Evolutionary conservation across 2,113 vertebrate genomes (phyloP).

Genomic region (Neoarius graeffei): DNA sequence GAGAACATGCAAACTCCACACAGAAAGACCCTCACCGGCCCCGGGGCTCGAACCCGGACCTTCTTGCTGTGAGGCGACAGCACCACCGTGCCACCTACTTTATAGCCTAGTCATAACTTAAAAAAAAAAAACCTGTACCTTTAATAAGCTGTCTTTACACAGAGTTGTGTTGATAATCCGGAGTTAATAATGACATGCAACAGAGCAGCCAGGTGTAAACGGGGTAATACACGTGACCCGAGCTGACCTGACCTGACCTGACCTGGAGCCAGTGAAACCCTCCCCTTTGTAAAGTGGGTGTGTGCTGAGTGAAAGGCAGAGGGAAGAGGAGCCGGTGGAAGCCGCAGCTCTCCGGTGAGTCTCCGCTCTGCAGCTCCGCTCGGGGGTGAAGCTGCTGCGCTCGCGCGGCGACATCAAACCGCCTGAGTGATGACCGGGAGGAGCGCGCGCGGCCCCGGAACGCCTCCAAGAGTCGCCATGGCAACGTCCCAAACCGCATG

Average conservation of each 20-base stretch:
- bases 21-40: too few relatives aligned
- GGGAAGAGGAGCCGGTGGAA: conserved; percentile 14
- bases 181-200: background rate
- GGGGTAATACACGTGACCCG: background rate
- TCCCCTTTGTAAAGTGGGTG: conserved; percentile 4
- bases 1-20: too few relatives aligned
- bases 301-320: conserved; percentile 18
- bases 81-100: too few relatives aligned
- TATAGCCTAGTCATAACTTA: too few relatives aligned
- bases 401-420: background rate
- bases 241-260: background rate
- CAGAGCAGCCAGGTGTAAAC: background rate
- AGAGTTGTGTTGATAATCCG: background rate
- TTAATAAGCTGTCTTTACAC: too few relatives aligned
- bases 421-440: background rate
- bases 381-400: background rate
- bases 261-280: background rate
- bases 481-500: background rate
- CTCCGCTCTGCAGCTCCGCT: background rate
- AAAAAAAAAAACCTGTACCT: too few relatives aligned
- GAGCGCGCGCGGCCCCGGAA: too few relatives aligned
- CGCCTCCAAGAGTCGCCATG: background rate
- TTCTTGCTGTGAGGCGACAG: too few relatives aligned
- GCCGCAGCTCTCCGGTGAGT: background rate
- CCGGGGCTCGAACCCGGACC: too few relatives aligned